Evolutionary conservation across 2,888 invertebrate genomes (phyloP).

Genomic region (Dione vanillae): DNA sequence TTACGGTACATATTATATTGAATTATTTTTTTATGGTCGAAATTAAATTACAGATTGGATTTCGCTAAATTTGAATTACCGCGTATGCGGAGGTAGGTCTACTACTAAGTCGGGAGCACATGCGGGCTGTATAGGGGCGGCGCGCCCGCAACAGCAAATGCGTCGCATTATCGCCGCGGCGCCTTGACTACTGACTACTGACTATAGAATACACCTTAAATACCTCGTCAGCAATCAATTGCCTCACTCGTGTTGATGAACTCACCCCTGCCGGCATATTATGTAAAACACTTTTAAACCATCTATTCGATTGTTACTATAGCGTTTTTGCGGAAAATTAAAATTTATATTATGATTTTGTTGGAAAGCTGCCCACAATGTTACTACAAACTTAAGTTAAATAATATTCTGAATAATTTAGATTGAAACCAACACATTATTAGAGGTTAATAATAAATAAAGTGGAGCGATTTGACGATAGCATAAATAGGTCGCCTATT

Average conservation of each 20-base stretch:
- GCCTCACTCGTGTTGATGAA: slow-evolving; percentile 65
- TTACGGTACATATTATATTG: no score
- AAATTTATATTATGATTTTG: neutral
- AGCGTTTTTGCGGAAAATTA: slow-evolving; percentile 15
- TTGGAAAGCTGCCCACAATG: slow-evolving; percentile 22
- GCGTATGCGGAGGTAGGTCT: slow-evolving; percentile 72
- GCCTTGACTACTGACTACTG: slow-evolving; percentile 69
- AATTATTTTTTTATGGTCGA: no score
- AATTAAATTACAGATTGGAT: neutral
- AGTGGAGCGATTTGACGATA: slow-evolving; percentile 79
- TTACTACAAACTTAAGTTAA: slow-evolving; percentile 7
- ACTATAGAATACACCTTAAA: slow-evolving; percentile 48
- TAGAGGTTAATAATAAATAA: slow-evolving; percentile 55
- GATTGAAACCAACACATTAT: slow-evolving; percentile 26
- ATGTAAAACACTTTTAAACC: slow-evolving; percentile 63
- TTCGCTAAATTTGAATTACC: slow-evolving; percentile 59
- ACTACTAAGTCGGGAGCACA: slow-evolving; percentile 73
- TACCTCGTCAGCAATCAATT: slow-evolving; percentile 55
- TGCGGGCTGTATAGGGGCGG: slow-evolving; percentile 56
- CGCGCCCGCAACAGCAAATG: slow-evolving; percentile 72
- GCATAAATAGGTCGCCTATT: slow-evolving; percentile 75
- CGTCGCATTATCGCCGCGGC: slow-evolving; percentile 70
- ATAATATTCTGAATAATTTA: slow-evolving; percentile 14
- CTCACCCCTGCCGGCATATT: slow-evolving; percentile 68
- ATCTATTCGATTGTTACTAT: slow-evolving; percentile 6